Base-by-base conservation (phyloP, 2,113 vertebrate genomes). In the Corydoras sp. region DNA sequence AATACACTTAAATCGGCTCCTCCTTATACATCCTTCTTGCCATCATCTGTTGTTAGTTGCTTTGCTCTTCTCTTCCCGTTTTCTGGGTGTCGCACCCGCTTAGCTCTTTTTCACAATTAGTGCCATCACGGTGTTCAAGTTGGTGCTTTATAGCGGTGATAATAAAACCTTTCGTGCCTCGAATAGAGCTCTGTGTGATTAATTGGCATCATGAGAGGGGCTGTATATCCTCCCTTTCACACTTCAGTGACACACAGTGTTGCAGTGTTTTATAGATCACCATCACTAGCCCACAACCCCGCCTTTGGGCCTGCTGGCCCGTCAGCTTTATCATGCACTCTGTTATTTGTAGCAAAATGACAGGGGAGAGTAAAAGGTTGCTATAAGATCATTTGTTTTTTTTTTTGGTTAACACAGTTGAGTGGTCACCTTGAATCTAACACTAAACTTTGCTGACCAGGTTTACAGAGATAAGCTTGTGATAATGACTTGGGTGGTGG, bases 241-340 rank as follows among this genome's bases (percentile, higher is more conserved):
- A 77, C 83, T 81, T 70, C 29, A 76, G 79, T 89, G 88, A 89
- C 87, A 88, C 29, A 43, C 68, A 85, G 83, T 85, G 79, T 90
- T 89, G 87, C 83, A 82, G 86, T 89, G 86, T 86, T 90, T 90
- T 89, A 90, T 89, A 88, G 89, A 87, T 88, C 18, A 80, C 86
- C 76, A 83, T 88, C 85, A 85, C 85, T 83, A 86, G 84, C 86
- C 85, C 85, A 87, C 84, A 85, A 89, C 87, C 83, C 81, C 72
- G 86, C 85, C 82, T 68, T 83, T 76, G 81, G 86, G 80, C 76
- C 81, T 88, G 84, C 87, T 85, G 80, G 86, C 81, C 77, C 67
- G 82, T 84, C 67, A 83, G 67, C 84, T 89, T 88, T 86, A 88
- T 88, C 86, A 85, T 86, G 83, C 76, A 10, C 51, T 10, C 65